Conservation (phyloP, 1,140 invertebrate species). For the Drosophila bocqueti region DNA sequence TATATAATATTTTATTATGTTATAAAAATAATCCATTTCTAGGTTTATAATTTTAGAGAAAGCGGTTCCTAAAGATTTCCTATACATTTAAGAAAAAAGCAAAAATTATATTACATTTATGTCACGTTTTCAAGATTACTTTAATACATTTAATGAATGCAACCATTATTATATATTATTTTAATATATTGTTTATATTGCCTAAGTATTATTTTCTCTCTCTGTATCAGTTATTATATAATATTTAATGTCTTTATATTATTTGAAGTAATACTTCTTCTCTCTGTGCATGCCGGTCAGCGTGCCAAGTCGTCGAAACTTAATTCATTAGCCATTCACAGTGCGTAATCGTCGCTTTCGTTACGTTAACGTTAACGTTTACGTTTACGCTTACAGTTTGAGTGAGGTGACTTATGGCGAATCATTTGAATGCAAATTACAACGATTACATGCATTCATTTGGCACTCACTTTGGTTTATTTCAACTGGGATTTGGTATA, state of each 20-base stretch:
- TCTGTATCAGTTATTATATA: neutral
- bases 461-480: constrained; percentile 3
- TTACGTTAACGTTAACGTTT: constrained; percentile 20
- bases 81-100: neutral
- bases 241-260: neutral
- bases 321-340: constrained; percentile 14
- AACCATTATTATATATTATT: no score
- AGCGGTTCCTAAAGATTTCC: neutral
- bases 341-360: constrained; percentile 8
- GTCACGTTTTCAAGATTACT: neutral
- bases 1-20: no score
- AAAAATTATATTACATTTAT: neutral
- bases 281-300: neutral
- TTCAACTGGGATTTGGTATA: neutral
- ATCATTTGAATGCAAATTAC: constrained; percentile 39
- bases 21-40: neutral
- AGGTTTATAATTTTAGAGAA: neutral
- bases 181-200: no score
- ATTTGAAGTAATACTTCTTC: neutral
- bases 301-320: neutral
- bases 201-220: neutral
- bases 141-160: neutral
- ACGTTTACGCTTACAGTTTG: constrained; percentile 15
- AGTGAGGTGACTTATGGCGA: constrained; percentile 16
- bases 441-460: constrained; percentile 19